Evolutionary conservation across 2,888 invertebrate genomes (phyloP).

Genomic region (Thecophora atra): DNA sequence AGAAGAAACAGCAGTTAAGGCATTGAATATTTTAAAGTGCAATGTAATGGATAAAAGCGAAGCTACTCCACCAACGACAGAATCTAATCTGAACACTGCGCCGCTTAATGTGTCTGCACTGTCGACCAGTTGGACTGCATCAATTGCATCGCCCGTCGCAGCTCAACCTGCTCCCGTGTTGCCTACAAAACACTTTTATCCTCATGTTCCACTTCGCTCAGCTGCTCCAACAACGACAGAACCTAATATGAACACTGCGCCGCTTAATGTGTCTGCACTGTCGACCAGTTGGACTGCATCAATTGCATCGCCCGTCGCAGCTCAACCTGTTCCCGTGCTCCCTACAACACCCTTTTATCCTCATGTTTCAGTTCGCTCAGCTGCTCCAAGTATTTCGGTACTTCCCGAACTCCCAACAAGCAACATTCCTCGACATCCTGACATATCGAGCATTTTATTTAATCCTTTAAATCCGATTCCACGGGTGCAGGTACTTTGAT

Average conservation of each 20-base stretch:
- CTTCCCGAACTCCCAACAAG: slow-evolving; percentile 48
- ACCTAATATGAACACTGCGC: not conserved
- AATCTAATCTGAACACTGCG: not conserved
- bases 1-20: slow-evolving; percentile 62
- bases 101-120: slow-evolving; percentile 49
- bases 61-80: slow-evolving; percentile 18
- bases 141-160: slow-evolving; percentile 38
- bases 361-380: slow-evolving; percentile 59
- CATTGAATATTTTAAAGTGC: slow-evolving; percentile 38
- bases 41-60: slow-evolving; percentile 21
- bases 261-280: slow-evolving; percentile 49
- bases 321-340: slow-evolving; percentile 52
- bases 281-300: slow-evolving; percentile 45
- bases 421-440: no score
- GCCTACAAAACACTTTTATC: slow-evolving; percentile 52
- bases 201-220: slow-evolving; percentile 59
- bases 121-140: slow-evolving; percentile 44
- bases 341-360: slow-evolving; percentile 53
- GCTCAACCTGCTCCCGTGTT: slow-evolving; percentile 52
- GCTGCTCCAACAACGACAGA: slow-evolving; percentile 38
- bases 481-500: slow-evolving; percentile 72
- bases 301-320: slow-evolving; percentile 33
- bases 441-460: slow-evolving; percentile 86
- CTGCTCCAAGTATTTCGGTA: slow-evolving; percentile 45
- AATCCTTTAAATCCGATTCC: slow-evolving; percentile 87